Base-by-base conservation (phyloP, 35 echinoderm and acorn worm species). In the Ophiothrix spiculata region DNA sequence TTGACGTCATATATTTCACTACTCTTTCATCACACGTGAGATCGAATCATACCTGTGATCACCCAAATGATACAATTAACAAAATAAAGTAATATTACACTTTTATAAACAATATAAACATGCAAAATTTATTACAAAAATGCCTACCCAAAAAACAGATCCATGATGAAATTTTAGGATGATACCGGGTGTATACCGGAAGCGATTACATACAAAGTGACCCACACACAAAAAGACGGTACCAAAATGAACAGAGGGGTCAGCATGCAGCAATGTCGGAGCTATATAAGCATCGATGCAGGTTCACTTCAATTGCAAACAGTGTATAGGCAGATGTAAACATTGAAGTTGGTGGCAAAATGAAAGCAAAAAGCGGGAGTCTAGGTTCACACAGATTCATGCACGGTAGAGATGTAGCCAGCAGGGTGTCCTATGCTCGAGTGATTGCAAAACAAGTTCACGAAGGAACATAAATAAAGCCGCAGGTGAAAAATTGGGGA, bases 171-270 rank as follows among this genome's bases (percentile, higher is more conserved):
- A 15, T 69, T 69, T 69, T 69, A 54, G 45, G 45, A 21, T 11
- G 8, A 54, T 21, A 25, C 60, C 60, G 60, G 60, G n/a, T n/a
- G n/a, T n/a, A n/a, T 69, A 69, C 60, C 60, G 60, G 60, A 69
- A 69, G 60, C 8, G 60, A 69, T 69, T 15, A 28, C 60, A 69
- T n/a, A 69, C 3, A 69, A 69, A 2, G 25, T 15, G 60, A 69
- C 60, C 8, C 16, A 10, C 60, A 49, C 42, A 49, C 6, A 49
- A 49, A 69, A 10, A 69, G 60, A 69, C 60, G 60, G 60, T 69
- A 69, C 60, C 60, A 69, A 69, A 69, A n/a, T n/a, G n/a, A n/a
- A n/a, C n/a, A 69, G 16, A 69, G 60, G 60, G 60, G 60, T 69
- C 60, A n/a, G n/a, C n/a, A n/a, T n/a, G n/a, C n/a, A n/a, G n/a